Conservation (phyloP, 1,140 invertebrate species). For the Cyphomyrmex costatus region DNA sequence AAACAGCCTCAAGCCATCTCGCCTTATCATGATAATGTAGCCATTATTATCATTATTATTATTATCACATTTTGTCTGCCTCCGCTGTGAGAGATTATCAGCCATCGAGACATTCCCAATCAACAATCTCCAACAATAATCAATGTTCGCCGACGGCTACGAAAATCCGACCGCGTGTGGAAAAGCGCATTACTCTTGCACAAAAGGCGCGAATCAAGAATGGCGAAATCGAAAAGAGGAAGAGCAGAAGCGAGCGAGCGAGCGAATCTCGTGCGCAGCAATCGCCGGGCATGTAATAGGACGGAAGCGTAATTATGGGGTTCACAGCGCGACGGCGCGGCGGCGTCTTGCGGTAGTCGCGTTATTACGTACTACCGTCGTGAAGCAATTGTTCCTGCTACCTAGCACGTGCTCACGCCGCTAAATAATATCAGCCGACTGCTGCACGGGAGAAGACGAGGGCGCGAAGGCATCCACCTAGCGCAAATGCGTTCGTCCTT, state of each 20-base stretch:
- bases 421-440: constrained; percentile 73
- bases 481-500: constrained; percentile 23
- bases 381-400: constrained; percentile 68
- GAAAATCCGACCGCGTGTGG: not conserved
- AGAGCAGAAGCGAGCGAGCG: not conserved
- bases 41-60: constrained; percentile 46
- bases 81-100: constrained; percentile 62
- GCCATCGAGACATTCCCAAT: constrained; percentile 47
- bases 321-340: constrained; percentile 35
- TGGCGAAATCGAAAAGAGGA: constrained; percentile 1
- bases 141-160: not conserved
- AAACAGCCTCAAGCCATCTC: constrained; percentile 16
- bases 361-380: constrained; percentile 71
- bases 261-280: constrained; percentile 56
- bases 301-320: constrained; percentile 75
- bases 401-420: constrained; percentile 53
- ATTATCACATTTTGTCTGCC: constrained; percentile 28
- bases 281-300: constrained; percentile 68
- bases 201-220: not conserved
- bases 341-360: constrained; percentile 70
- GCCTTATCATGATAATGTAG: constrained; percentile 46
- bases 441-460: not conserved
- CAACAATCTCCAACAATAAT: constrained; percentile 55
- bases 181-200: constrained; percentile 9
- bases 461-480: constrained; percentile 33